phyloP scores from a whole-genome alignment of 2,113 vertebrate genomes.

The Eonycteris spelaea region DNA sequence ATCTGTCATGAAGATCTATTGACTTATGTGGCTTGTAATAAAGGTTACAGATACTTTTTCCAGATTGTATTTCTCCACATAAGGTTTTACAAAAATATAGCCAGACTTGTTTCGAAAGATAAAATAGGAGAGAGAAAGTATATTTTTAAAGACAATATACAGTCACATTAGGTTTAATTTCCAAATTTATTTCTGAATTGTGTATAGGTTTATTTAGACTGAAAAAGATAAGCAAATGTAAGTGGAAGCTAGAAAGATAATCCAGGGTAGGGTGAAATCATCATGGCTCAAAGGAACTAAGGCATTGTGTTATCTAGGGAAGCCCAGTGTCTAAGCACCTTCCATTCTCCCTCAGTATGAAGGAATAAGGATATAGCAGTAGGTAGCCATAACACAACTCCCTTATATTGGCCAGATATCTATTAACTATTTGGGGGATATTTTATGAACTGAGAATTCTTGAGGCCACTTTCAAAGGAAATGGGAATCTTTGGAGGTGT shows the following conservation, averaged over 20 bases:
- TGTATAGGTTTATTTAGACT: slow-evolving; percentile 30
- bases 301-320: not conserved
- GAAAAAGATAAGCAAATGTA: slow-evolving; percentile 9
- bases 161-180: not conserved
- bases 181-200: slow-evolving; percentile 5
- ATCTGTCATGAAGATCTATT: slow-evolving; percentile 73
- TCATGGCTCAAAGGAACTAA: not conserved
- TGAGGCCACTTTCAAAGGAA: not conserved
- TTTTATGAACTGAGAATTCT: not conserved
- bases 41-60: slow-evolving; percentile 55
- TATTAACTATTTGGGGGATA: not conserved
- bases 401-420: not conserved
- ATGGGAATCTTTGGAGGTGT: not conserved
- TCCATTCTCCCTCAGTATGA: not conserved
- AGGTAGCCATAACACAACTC: not conserved
- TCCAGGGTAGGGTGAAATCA: not conserved
- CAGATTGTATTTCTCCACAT: slow-evolving; percentile 51
- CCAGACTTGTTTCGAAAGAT: slow-evolving; percentile 57
- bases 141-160: slow-evolving; percentile 38
- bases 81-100: slow-evolving; percentile 54
- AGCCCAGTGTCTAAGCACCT: not conserved
- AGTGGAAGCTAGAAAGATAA: not conserved
- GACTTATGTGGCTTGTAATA: slow-evolving; percentile 55
- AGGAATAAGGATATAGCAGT: not conserved
- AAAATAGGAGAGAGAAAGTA: not conserved